Conservation (phyloP, 1,140 invertebrate species). For the Vanessa tameamea region DNA sequence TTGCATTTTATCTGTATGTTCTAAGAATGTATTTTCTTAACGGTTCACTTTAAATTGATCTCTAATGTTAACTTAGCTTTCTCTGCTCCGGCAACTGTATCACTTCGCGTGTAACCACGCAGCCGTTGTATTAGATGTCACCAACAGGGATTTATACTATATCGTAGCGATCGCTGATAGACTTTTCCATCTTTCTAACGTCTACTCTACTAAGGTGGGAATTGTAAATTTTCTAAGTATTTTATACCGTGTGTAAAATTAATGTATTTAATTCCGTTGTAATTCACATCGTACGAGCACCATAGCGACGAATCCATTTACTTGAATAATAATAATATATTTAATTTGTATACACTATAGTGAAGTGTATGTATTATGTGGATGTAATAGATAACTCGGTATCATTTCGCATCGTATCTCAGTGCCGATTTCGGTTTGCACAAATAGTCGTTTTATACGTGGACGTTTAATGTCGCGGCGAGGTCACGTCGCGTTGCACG, state of each 20-base stretch:
- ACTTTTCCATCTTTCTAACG: constrained; percentile 46
- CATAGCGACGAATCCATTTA: constrained; percentile 46
- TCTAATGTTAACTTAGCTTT: constrained; percentile 50
- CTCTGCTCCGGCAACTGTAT: constrained; percentile 35
- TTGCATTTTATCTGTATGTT: constrained; percentile 75
- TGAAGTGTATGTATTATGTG: constrained; percentile 43
- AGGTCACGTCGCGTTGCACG: background rate
- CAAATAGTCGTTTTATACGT: constrained; percentile 57
- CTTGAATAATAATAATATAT: constrained; percentile 44
- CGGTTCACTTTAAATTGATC: constrained; percentile 57
- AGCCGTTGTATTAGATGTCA: constrained; percentile 31
- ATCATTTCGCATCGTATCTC: constrained; percentile 41
- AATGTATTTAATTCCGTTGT: constrained; percentile 68
- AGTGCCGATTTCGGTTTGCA: constrained; percentile 54
- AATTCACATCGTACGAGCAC: constrained; percentile 52
- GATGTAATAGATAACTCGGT: constrained; percentile 45
- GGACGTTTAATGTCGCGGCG: constrained; percentile 19
- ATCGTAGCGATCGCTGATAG: constrained; percentile 40
- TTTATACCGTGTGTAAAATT: constrained; percentile 75
- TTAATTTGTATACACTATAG: constrained; percentile 49
- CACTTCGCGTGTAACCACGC: constrained; percentile 11
- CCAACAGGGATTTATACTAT: constrained; percentile 21
- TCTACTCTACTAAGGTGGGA: constrained; percentile 61
- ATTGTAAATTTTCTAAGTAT: constrained; percentile 79
- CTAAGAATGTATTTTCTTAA: constrained; percentile 67